Percentiles rank a stretch among this genome's conserved stretches.
Evolutionary conservation across 2,797 vertebrate genomes (phyloP).

Genomic region (Dendrocincla tyrannina): DNA sequence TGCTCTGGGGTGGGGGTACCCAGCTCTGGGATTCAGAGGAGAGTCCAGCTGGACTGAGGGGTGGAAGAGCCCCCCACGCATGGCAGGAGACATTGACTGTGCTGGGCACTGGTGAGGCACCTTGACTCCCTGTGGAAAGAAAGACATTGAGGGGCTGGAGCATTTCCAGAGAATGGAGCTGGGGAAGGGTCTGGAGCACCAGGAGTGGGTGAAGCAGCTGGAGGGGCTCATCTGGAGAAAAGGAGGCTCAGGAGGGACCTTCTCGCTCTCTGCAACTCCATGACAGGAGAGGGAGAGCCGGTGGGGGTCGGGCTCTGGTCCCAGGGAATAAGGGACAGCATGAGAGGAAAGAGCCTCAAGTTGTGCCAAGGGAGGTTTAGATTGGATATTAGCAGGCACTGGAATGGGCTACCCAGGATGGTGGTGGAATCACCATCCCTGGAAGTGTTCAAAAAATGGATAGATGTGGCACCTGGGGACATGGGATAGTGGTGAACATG

Average conservation of each 20-base stretch:
- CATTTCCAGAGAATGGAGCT: accelerated
- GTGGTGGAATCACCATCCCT: neutral
- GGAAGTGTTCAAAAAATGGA: neutral
- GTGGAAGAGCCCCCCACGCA: neutral
- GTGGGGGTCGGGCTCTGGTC: accelerated
- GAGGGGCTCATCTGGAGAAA: neutral
- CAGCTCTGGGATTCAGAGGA: neutral
- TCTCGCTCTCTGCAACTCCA: neutral
- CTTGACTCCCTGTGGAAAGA: neutral
- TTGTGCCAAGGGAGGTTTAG: neutral
- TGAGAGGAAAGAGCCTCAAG: neutral
- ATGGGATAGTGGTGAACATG: neutral
- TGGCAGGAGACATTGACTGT: neutral
- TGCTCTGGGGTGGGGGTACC: neutral
- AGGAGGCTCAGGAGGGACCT: neutral
- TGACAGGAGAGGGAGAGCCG: neutral
- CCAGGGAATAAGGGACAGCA: neutral
- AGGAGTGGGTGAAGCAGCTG: neutral
- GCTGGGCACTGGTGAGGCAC: neutral
- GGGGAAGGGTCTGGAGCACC: neutral
- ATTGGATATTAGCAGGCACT: neutral
- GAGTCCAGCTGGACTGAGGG: neutral
- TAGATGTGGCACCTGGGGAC: neutral
- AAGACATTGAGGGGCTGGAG: neutral
- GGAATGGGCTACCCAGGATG: neutral